These are phyloP conservation scores for Aurelia sp. DNA, from an alignment of 30 jellyfish, hydroid and myxozoan species.

Conservation along the genomic window DNA sequence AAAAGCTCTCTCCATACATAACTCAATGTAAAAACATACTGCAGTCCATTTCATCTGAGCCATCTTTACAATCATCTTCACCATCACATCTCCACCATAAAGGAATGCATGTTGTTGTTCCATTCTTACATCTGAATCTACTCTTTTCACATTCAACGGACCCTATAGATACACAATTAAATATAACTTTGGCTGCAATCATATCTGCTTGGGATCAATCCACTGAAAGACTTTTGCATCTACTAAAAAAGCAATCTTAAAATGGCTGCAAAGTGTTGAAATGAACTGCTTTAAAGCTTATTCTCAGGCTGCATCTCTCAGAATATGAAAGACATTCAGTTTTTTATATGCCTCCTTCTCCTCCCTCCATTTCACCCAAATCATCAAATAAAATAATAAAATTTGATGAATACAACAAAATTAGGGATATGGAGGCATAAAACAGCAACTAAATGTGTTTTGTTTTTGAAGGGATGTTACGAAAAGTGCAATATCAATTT, in stretches of 20 bases:
- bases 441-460: background rate
- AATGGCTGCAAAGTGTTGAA: background rate
- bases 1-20: too few species aligned
- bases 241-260: background rate
- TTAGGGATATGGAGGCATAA: too few species aligned
- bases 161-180: constrained; percentile 10
- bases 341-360: too few species aligned
- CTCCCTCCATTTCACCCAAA: too few species aligned
- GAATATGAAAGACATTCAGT: background rate
- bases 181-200: background rate
- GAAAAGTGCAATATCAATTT: too few species aligned
- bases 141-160: constrained; percentile 53
- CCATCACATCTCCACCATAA: constrained; percentile 73
- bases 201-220: background rate
- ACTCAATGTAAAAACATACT: constrained; percentile 28
- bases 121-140: constrained; percentile 74
- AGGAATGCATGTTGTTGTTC: constrained; percentile 72
- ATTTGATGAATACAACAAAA: too few species aligned
- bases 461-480: background rate
- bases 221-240: background rate
- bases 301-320: background rate
- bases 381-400: too few species aligned
- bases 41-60: constrained; percentile 66
- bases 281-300: background rate
- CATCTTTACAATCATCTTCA: constrained; percentile 83